phyloP scores from a whole-genome alignment of 2,797 vertebrate species.

The Aulostomus chinensis region DNA sequence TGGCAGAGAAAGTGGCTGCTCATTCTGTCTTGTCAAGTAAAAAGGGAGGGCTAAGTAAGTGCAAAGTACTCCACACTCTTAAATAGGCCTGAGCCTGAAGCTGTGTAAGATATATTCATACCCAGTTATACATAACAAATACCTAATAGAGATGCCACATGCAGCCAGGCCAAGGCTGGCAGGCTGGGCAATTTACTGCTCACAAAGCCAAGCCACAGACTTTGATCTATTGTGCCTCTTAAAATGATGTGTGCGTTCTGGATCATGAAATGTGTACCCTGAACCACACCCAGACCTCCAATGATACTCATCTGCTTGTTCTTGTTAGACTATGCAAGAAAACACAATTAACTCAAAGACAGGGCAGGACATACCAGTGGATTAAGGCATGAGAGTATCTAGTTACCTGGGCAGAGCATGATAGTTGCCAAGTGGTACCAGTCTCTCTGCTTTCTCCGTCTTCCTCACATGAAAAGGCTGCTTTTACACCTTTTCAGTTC shows the following conservation, averaged over 20 bases:
- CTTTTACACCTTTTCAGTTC: slow-evolving; percentile 58
- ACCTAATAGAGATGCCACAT: slow-evolving; percentile 4
- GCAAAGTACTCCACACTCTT: too few relatives aligned
- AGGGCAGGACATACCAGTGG: slow-evolving; percentile 16
- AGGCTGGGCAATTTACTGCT: slow-evolving; percentile 13
- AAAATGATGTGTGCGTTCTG: slow-evolving; percentile 33
- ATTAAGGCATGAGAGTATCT: slow-evolving; percentile 35
- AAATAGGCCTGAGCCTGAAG: too few relatives aligned
- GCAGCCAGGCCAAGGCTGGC: slow-evolving; percentile 4
- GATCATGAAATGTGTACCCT: slow-evolving; percentile 32
- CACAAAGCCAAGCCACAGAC: slow-evolving; percentile 25
- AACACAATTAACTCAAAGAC: slow-evolving; percentile 27
- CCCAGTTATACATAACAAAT: slow-evolving; percentile 10
- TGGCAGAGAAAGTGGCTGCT: background rate
- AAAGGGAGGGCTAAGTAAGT: too few relatives aligned
- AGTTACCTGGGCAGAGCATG: slow-evolving; percentile 39
- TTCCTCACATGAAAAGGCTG: slow-evolving; percentile 27
- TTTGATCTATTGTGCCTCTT: slow-evolving; percentile 33
- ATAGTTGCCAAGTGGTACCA: slow-evolving; percentile 11
- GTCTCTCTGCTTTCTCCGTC: slow-evolving; percentile 18
- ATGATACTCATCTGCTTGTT: slow-evolving; percentile 8
- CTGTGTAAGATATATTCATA: background rate
- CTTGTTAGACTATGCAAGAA: background rate
- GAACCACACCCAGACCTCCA: slow-evolving; percentile 19
- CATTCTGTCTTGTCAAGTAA: too few relatives aligned